phyloP scores from a whole-genome alignment of 2,113 vertebrate genomes.

The Isichthys henryi region DNA sequence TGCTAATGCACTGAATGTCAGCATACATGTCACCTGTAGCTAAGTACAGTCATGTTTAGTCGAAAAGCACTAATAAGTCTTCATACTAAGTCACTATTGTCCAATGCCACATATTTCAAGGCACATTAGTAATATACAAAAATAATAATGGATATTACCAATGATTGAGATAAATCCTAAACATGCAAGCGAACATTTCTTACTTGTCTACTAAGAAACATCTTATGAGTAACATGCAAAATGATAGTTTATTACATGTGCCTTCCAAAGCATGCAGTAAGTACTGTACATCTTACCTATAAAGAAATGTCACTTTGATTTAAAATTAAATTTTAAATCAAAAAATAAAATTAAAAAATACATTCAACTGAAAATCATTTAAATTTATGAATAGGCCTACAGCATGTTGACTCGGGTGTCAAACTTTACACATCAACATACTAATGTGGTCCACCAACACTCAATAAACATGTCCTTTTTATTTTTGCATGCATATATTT shows the following conservation, averaged over 20 bases:
- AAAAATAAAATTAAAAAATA: too few relatives aligned
- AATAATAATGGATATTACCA: constrained; percentile 98
- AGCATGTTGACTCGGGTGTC: not conserved
- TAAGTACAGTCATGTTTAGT: constrained; percentile 11
- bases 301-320: not conserved
- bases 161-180: constrained; percentile 77
- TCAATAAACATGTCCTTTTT: not conserved
- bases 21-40: not conserved
- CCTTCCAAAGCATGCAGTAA: not conserved
- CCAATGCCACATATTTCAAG: constrained; percentile 70
- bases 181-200: constrained; percentile 75
- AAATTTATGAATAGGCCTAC: not conserved
- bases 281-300: not conserved
- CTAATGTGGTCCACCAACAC: not conserved
- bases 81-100: constrained; percentile 66
- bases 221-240: constrained; percentile 72
- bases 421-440: not conserved
- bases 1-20: not conserved
- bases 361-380: not conserved
- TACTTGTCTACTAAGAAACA: constrained; percentile 79
- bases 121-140: constrained; percentile 91
- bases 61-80: constrained; percentile 41
- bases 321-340: not conserved
- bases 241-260: not conserved
- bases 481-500: not conserved